Conservation (phyloP, 2,797 vertebrate genomes). For the Coregonus sp. region DNA sequence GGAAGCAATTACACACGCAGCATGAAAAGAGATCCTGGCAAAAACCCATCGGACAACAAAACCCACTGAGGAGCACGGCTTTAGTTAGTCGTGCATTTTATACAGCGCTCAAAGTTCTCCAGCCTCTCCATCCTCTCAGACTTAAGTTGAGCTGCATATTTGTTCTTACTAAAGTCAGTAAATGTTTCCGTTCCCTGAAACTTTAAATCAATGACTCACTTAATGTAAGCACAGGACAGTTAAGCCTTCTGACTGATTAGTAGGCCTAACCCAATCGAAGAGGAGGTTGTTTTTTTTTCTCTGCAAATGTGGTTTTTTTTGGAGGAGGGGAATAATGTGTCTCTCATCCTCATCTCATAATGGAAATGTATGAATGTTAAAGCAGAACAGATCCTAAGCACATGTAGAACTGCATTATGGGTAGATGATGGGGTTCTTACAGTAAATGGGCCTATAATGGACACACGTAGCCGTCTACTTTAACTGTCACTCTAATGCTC, state of each 20-base stretch:
- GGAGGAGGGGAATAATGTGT: not conserved
- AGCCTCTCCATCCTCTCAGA: not conserved
- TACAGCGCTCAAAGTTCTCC: not conserved
- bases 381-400: not conserved
- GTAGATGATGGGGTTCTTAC: not conserved
- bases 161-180: not conserved
- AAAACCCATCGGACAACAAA: not conserved
- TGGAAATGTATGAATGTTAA: not conserved
- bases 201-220: conserved; percentile 1
- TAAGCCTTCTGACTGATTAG: not conserved
- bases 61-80: not conserved
- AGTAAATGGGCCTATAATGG: not conserved
- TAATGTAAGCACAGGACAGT: not conserved
- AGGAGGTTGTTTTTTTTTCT: not conserved
- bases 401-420: not conserved
- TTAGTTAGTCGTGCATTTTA: not conserved
- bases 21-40: not conserved
- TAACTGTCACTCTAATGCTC: not conserved
- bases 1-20: not conserved
- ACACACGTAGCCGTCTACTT: not conserved
- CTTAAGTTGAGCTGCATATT: not conserved
- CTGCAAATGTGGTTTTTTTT: not conserved
- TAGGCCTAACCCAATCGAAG: not conserved
- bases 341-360: not conserved
- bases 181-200: conserved; percentile 5